Percentiles rank a stretch among this genome's conserved stretches.
phyloP scores from a whole-genome alignment of 92 coral and sea anemone species.

The Zoanthus solanderi region DNA sequence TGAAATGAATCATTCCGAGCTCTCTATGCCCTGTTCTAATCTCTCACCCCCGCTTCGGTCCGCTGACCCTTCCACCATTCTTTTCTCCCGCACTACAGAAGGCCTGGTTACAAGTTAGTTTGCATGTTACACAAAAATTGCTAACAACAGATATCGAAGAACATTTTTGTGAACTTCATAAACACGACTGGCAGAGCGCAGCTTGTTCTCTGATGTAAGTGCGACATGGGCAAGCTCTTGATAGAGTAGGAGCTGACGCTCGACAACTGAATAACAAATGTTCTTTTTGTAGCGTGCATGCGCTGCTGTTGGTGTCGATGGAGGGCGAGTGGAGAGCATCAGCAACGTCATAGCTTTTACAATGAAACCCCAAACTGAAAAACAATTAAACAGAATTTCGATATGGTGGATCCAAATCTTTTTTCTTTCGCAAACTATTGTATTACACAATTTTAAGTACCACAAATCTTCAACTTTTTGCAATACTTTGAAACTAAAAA shows the following conservation, averaged over 20 bases:
- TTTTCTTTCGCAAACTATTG: too few species aligned
- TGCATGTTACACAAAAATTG: background rate
- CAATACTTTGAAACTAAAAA: too few species aligned
- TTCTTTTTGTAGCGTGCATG: constrained; percentile 78
- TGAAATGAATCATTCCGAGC: too few species aligned
- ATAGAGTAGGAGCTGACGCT: constrained; percentile 65
- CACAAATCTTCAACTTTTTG: too few species aligned
- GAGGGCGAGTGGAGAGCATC: constrained; percentile 80
- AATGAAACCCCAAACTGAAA: constrained; percentile 65
- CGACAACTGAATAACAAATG: constrained; percentile 83
- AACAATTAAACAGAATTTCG: background rate
- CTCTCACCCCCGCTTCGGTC: too few species aligned
- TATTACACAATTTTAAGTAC: too few species aligned
- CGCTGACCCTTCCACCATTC: too few species aligned
- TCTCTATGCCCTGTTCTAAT: too few species aligned
- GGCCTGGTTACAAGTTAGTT: too few species aligned
- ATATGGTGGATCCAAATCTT: background rate
- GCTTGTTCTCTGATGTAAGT: constrained; percentile 91
- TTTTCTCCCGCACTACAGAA: too few species aligned
- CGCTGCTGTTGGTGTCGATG: constrained; percentile 60
- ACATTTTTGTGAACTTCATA: background rate
- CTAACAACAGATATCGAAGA: background rate
- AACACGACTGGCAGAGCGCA: constrained; percentile 79
- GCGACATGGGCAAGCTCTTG: constrained; percentile 91
- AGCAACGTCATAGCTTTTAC: constrained; percentile 38